Evolutionary conservation across 2,797 vertebrate species (phyloP).

Genomic region (Eulemur albifrons): DNA sequence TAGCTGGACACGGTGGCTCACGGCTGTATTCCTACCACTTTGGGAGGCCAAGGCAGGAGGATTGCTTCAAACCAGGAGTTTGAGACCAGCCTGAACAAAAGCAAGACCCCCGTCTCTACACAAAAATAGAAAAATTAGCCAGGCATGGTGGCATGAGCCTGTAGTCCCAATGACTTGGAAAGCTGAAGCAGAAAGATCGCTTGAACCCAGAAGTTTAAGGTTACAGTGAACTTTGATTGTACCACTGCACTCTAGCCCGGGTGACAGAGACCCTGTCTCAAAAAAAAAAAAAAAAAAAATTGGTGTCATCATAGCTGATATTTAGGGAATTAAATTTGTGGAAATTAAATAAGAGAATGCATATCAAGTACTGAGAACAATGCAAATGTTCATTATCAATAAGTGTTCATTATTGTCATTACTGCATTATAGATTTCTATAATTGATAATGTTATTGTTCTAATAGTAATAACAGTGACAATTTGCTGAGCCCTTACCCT

Average conservation of each 20-base stretch:
- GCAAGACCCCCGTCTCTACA: neutral
- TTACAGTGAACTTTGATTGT: neutral
- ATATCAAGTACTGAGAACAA: neutral
- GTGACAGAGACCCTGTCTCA: neutral
- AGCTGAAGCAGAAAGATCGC: neutral
- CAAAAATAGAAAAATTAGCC: neutral
- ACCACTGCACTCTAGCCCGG: neutral
- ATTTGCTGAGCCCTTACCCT: neutral
- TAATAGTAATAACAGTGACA: neutral
- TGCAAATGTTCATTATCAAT: neutral
- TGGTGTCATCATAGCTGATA: neutral
- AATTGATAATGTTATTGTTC: neutral
- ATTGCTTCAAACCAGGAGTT: neutral
- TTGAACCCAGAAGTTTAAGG: neutral
- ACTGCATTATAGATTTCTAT: neutral
- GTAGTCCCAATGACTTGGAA: neutral
- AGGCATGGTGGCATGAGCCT: neutral
- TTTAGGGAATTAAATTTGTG: neutral
- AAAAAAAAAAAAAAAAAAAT: too few relatives aligned
- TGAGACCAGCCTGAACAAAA: neutral
- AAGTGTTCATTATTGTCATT: neutral
- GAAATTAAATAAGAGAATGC: neutral
- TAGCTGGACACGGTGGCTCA: neutral
- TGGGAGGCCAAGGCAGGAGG: neutral
- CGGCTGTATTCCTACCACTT: neutral